phyloP scores from a whole-genome alignment of 2,797 vertebrate species.

The Neosilurus hyrtlii region DNA sequence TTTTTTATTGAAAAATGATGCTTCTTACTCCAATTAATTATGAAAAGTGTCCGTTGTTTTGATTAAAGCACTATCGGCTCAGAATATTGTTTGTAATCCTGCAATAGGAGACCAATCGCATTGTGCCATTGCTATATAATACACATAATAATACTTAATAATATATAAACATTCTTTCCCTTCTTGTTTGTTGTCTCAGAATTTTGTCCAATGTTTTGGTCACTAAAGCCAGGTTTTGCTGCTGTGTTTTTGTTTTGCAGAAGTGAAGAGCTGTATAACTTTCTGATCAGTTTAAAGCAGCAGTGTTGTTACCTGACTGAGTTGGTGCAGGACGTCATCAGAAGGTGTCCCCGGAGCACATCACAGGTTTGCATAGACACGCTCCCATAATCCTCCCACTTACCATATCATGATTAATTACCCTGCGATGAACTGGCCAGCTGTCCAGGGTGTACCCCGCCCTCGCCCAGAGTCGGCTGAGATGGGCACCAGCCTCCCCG shows the following conservation, averaged over 20 bases:
- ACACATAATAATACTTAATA: neutral
- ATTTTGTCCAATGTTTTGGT: neutral
- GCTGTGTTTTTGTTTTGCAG: slow-evolving; percentile 61
- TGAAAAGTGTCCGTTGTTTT: too few species aligned
- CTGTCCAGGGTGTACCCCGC: too few species aligned
- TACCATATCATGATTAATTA: neutral
- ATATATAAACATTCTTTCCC: neutral
- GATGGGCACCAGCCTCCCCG: too few species aligned
- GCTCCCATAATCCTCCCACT: neutral
- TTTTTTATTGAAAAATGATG: too few species aligned
- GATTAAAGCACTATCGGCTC: too few species aligned
- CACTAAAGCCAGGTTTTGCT: neutral
- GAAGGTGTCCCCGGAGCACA: slow-evolving; percentile 76
- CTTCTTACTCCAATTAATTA: too few species aligned
- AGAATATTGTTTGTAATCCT: too few species aligned
- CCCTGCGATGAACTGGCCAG: too few species aligned
- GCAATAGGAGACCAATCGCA: too few species aligned
- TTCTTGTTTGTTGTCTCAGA: neutral
- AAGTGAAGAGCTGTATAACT: slow-evolving; percentile 82
- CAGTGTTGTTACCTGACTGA: slow-evolving; percentile 83
- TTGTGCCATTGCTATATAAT: too few species aligned
- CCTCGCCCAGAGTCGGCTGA: too few species aligned
- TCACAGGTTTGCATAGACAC: slow-evolving; percentile 76
- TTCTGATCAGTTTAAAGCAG: slow-evolving; percentile 82
- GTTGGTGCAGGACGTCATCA: slow-evolving; percentile 76